Base-by-base conservation (phyloP, 2,797 vertebrate genomes). In the Eidolon dupreanum region DNA sequence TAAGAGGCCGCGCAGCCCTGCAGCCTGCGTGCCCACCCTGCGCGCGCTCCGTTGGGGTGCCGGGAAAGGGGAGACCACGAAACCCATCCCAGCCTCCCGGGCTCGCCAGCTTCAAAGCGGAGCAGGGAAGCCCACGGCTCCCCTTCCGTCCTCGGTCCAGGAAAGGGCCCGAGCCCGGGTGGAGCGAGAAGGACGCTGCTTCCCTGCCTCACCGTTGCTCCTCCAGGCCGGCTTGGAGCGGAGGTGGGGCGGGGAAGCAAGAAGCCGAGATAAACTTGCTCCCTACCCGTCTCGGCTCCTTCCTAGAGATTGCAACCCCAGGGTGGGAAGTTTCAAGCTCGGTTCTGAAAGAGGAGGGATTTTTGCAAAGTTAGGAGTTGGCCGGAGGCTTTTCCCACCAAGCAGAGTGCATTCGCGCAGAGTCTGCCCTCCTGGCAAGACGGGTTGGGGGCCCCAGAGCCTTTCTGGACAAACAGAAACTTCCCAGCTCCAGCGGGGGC, bases 1-100 rank as follows among this genome's bases (percentile, higher is more conserved):
- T 99, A 98, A 99, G 98, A 70, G 68, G 88, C 93, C 87, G 46
- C 36, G 8, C 82, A 24, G 33, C 89, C 53, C 82, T 20, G 81
- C 92, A 17, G 53, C 79, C 70, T 38, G n/a, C 33, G 22, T 51
- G 38, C 53, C 68, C 13, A 9, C 55, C 19, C 36, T 6, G 84
- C 6, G 92, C 13, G 79, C 26, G 75, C 95, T 59, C 46, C 15
- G 2, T 5, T 7, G 24, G 89, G 89, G 75, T 36, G 10, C 77
- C 2, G 6, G 38, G 86, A 53, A 77, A 49, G 31, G 92, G 55
- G 49, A 78, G 65, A 81, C 65, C 75, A 26, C 7, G 31, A 33
- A 28, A 26, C 46, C 63, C 77, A 31, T 3, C 68, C 53, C 57
- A 11, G 33, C 17, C 68, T 63, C 59, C 41, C 0, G 2, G 49